Conservation (phyloP, 2,797 vertebrate species). For the Pogoniulus pusillus region DNA sequence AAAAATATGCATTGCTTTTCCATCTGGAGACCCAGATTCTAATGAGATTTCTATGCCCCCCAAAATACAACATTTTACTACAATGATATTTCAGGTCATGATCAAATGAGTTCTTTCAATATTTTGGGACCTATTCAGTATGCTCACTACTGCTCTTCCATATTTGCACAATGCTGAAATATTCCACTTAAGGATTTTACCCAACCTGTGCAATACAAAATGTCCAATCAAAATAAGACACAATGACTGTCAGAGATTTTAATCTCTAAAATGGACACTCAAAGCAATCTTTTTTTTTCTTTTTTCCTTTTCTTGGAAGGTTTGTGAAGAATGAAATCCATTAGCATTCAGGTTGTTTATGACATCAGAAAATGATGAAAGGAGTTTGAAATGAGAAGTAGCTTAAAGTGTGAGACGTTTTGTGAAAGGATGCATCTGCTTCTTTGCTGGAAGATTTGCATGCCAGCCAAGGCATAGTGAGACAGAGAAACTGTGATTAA, state of each 20-base stretch:
- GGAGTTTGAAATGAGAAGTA: constrained; percentile 29
- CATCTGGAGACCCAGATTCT: background rate
- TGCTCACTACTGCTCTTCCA: background rate
- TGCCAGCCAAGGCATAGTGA: background rate
- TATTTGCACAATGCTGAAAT: background rate
- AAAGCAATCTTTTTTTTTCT: background rate
- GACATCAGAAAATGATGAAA: constrained; percentile 30
- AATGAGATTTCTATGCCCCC: background rate
- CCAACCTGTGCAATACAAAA: background rate
- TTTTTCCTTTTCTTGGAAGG: background rate
- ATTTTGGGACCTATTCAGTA: background rate
- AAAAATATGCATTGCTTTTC: background rate
- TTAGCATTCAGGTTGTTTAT: constrained; percentile 60
- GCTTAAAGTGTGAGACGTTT: constrained; percentile 49
- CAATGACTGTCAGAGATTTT: background rate
- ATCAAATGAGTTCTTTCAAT: background rate
- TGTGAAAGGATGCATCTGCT: constrained; percentile 55
- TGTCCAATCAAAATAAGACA: background rate
- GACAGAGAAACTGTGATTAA: background rate
- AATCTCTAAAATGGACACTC: background rate
- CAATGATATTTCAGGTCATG: background rate
- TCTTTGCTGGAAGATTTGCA: constrained; percentile 31
- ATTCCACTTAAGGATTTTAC: background rate
- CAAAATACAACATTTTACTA: background rate
- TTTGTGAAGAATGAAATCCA: background rate